Conservation (phyloP, 2,797 vertebrate species). For the Pseudochromis fuscus region DNA sequence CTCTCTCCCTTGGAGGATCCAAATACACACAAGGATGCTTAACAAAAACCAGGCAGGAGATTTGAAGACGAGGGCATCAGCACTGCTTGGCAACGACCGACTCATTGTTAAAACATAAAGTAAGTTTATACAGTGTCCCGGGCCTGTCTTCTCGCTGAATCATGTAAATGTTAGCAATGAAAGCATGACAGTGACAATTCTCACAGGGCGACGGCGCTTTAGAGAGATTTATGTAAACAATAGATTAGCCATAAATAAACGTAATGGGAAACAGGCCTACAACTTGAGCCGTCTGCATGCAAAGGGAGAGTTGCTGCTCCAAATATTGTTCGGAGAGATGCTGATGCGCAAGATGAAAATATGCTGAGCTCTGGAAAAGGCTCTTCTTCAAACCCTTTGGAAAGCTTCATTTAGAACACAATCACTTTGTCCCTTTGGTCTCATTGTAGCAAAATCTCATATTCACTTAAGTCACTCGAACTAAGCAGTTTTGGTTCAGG, state of each 20-base stretch:
- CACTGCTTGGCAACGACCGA: conserved; percentile 25
- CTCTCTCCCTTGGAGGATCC: conserved; percentile 31
- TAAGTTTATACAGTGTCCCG: conserved; percentile 16
- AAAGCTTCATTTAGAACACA: conserved; percentile 74
- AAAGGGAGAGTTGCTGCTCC: conserved; percentile 39
- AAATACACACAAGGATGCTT: conserved; percentile 45
- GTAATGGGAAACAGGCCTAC: conserved; percentile 27
- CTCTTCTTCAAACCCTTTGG: conserved; percentile 58
- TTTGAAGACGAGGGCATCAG: conserved; percentile 34
- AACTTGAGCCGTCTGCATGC: conserved; percentile 30
- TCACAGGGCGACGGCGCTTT: conserved; percentile 41
- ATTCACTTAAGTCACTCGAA: conserved; percentile 69
- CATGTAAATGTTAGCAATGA: conserved; percentile 23
- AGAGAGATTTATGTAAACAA: conserved; percentile 57
- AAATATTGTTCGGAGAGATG: conserved; percentile 65
- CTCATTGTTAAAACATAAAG: conserved; percentile 42
- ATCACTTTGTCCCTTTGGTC: conserved; percentile 74
- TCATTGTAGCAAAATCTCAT: conserved; percentile 71
- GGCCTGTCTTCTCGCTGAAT: conserved; percentile 41
- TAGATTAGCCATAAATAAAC: conserved; percentile 42
- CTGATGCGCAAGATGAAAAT: conserved; percentile 66
- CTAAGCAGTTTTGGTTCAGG: conserved; percentile 78
- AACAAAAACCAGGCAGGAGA: conserved; percentile 35
- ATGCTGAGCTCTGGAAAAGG: conserved; percentile 67
- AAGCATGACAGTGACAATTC: conserved; percentile 34